Percentiles rank a stretch among this genome's conserved stretches.
phyloP scores from a whole-genome alignment of 2,888 invertebrate genomes.

The Globia sparganii region DNA sequence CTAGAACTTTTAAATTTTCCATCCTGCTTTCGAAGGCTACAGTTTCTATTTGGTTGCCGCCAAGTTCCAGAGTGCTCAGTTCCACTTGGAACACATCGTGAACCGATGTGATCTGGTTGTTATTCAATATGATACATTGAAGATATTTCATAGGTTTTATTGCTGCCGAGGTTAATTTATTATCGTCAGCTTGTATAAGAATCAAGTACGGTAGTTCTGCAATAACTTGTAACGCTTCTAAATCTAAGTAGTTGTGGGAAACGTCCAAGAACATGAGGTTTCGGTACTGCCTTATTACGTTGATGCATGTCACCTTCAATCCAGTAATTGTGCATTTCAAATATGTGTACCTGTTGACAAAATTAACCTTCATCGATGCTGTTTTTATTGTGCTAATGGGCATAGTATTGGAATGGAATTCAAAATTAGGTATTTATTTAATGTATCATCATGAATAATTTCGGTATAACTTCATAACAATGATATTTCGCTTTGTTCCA shows the following conservation, averaged over 20 bases:
- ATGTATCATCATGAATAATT: background rate
- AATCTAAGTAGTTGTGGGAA: constrained; percentile 88
- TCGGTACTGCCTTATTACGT: constrained; percentile 86
- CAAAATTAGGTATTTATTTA: background rate
- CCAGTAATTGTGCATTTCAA: constrained; percentile 88
- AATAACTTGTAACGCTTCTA: constrained; percentile 86
- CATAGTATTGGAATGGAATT: background rate
- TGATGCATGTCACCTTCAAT: constrained; percentile 88
- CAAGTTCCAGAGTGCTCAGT: constrained; percentile 90
- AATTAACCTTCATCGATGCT: background rate
- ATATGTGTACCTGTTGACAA: constrained; percentile 89
- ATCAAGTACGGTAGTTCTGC: constrained; percentile 89
- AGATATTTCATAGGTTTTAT: constrained; percentile 89
- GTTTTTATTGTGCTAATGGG: background rate
- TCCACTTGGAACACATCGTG: constrained; percentile 89
- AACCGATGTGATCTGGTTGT: constrained; percentile 88
- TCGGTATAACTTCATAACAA: background rate
- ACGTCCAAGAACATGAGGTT: constrained; percentile 91
- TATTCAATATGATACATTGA: constrained; percentile 91
- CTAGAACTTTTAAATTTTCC: constrained; percentile 87
- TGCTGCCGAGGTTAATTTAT: constrained; percentile 85
- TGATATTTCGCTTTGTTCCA: background rate
- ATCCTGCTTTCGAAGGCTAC: constrained; percentile 77
- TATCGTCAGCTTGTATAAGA: constrained; percentile 90
- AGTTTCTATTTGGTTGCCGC: constrained; percentile 83